phyloP scores from a whole-genome alignment of 2,888 invertebrate species.

The Coenonympha arcania region DNA sequence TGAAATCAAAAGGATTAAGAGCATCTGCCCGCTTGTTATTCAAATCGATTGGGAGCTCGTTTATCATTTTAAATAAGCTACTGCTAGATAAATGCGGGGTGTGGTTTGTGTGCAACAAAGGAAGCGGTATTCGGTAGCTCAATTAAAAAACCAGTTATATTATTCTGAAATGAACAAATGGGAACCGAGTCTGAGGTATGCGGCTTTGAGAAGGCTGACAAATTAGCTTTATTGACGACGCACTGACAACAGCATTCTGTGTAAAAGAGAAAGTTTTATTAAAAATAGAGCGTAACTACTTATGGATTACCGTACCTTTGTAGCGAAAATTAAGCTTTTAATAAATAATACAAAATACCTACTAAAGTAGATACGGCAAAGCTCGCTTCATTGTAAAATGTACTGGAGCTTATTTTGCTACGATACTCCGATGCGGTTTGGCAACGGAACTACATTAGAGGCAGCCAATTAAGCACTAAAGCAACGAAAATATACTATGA shows the following conservation, averaged over 20 bases:
- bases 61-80: conserved; percentile 74
- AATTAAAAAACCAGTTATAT: conserved; percentile 65
- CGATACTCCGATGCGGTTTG: conserved; percentile 9
- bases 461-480: conserved; percentile 6
- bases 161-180: conserved; percentile 46
- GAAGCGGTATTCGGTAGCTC: conserved; percentile 58
- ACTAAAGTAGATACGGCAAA: neutral
- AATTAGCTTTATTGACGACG: conserved; percentile 26
- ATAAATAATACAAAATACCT: neutral
- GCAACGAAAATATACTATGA: conserved; percentile 4
- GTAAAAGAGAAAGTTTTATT: no score
- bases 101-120: conserved; percentile 67
- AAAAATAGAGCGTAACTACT: neutral
- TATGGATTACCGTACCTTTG: neutral
- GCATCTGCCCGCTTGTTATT: conserved; percentile 75
- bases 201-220: conserved; percentile 32
- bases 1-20: conserved; percentile 75
- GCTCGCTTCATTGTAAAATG: neutral
- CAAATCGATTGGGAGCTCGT: conserved; percentile 73
- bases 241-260: no score
- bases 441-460: conserved; percentile 3
- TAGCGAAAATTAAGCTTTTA: neutral
- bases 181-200: conserved; percentile 27
- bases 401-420: conserved; percentile 6
- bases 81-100: conserved; percentile 71